Evolutionary conservation across 2,113 vertebrate species (phyloP).

Genomic region (Hassar affinis): DNA sequence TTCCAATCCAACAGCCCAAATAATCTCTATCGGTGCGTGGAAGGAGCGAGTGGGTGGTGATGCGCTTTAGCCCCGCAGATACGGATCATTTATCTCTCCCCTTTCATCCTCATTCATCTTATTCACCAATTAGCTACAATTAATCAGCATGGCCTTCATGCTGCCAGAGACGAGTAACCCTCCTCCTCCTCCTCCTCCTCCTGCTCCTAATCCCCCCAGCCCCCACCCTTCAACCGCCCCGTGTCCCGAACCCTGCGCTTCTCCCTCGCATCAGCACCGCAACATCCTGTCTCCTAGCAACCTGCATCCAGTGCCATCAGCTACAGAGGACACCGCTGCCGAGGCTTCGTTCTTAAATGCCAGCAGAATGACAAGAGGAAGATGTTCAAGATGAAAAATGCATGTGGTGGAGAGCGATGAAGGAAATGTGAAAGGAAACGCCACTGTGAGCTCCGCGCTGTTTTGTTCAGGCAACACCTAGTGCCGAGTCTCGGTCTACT

Average conservation of each 20-base stretch:
- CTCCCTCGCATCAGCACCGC: conserved; percentile 42
- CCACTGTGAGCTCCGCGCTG: not conserved
- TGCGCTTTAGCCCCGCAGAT: conserved; percentile 39
- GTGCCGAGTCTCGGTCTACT: not conserved
- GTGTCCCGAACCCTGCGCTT: conserved; percentile 19
- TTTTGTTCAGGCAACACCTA: not conserved
- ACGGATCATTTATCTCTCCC: conserved; percentile 53
- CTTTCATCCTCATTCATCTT: conserved; percentile 49
- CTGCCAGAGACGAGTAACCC: conserved; percentile 24
- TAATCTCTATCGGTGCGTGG: not conserved
- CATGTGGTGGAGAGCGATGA: not conserved
- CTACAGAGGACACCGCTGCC: conserved; percentile 34
- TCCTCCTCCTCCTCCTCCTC: not conserved
- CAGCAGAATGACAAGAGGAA: conserved; percentile 44
- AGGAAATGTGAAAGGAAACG: not conserved
- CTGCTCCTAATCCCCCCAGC: not conserved
- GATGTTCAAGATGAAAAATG: conserved; percentile 37
- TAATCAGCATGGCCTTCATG: conserved; percentile 51
- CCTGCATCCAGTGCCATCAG: conserved; percentile 42
- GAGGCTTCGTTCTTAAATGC: conserved; percentile 40
- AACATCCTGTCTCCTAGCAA: conserved; percentile 57
- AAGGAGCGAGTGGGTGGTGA: conserved; percentile 35
- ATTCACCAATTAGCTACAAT: conserved; percentile 51
- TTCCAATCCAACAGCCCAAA: conserved; percentile 2
- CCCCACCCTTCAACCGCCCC: not conserved